Percentiles rank a stretch among this genome's conserved stretches.
phyloP scores from a whole-genome alignment of 2,113 vertebrate species.

The Excalfactoria chinensis region DNA sequence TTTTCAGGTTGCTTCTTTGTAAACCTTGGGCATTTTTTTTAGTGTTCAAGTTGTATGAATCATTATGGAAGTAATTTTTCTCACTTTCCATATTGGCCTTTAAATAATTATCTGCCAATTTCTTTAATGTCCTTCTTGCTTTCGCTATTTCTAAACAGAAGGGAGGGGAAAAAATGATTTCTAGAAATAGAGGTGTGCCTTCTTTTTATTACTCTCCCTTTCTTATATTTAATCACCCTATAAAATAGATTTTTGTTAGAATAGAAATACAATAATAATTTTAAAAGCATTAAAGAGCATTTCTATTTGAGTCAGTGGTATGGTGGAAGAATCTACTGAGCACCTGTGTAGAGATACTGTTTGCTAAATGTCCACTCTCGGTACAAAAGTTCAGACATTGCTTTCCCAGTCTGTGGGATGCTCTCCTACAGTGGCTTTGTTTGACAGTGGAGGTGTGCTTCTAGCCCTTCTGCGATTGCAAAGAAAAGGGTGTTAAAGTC shows the following conservation, averaged over 20 bases:
- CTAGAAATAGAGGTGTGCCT: neutral
- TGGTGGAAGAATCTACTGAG: neutral
- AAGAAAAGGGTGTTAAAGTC: neutral
- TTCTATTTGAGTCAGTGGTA: neutral
- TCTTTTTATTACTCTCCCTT: neutral
- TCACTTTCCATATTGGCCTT: neutral
- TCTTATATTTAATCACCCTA: neutral
- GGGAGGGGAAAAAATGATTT: neutral
- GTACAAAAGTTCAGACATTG: neutral
- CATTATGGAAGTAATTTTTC: neutral
- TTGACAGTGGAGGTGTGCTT: neutral
- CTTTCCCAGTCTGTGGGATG: rapidly evolving
- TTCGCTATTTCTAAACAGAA: neutral
- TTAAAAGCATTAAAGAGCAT: neutral
- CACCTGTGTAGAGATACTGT: neutral
- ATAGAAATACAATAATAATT: neutral
- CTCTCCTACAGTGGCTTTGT: neutral
- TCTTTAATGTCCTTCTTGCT: neutral
- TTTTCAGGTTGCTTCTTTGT: neutral
- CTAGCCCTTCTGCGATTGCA: neutral
- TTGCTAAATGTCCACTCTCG: neutral
- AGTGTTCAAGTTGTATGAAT: neutral
- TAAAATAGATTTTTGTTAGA: neutral
- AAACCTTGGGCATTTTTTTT: neutral
- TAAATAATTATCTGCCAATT: neutral